phyloP scores from a whole-genome alignment of 2,888 invertebrate genomes.

The Tyria jacobaeae region DNA sequence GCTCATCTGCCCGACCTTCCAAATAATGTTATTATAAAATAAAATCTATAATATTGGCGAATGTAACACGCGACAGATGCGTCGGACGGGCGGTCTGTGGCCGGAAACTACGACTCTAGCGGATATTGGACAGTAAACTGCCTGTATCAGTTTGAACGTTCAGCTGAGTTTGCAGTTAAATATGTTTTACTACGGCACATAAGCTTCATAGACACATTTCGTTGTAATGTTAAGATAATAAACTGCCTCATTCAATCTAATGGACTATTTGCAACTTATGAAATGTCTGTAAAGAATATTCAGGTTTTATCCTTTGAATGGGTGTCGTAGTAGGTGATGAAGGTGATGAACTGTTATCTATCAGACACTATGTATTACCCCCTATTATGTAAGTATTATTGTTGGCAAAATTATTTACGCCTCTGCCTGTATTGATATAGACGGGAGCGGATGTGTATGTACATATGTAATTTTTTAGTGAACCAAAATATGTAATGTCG shows the following conservation, averaged over 20 bases:
- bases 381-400: too few species aligned
- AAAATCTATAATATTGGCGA: constrained; percentile 43
- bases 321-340: too few species aligned
- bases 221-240: neutral
- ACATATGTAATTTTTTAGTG: too few species aligned
- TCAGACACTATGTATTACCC: too few species aligned
- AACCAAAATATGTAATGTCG: too few species aligned
- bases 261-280: neutral
- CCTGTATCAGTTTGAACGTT: constrained; percentile 57
- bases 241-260: neutral
- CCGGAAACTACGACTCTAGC: constrained; percentile 66
- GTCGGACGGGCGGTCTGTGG: constrained; percentile 54
- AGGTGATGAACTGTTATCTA: too few species aligned
- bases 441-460: too few species aligned
- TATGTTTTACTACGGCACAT: constrained; percentile 36
- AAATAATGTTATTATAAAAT: constrained; percentile 15
- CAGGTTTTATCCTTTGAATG: too few species aligned
- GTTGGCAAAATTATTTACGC: too few species aligned
- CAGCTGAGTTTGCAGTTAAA: constrained; percentile 39
- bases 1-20: neutral
- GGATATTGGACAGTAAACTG: constrained; percentile 78
- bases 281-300: too few species aligned
- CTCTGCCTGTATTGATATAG: too few species aligned
- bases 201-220: constrained; percentile 16
- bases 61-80: constrained; percentile 54